Percentiles rank a stretch among this genome's conserved stretches.
phyloP scores from a whole-genome alignment of 2,888 invertebrate species.

The Monoplex corrugatus region DNA sequence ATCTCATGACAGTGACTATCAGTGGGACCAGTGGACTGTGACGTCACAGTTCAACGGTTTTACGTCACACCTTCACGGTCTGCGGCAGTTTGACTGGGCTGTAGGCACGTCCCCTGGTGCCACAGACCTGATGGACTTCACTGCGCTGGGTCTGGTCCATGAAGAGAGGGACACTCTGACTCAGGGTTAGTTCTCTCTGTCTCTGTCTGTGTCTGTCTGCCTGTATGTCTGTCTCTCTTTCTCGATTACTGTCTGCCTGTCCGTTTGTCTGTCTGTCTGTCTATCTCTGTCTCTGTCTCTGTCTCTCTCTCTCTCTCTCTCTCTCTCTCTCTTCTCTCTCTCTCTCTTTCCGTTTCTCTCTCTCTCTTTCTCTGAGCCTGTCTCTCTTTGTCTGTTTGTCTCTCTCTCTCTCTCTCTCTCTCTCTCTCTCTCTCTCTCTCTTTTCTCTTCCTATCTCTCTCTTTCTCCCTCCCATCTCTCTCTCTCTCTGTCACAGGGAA shows the following conservation, averaged over 20 bases:
- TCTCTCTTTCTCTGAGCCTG: too few relatives aligned
- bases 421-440: not conserved
- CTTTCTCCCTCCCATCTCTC: not conserved
- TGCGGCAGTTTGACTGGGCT: slow-evolving; percentile 67
- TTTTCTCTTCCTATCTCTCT: not conserved
- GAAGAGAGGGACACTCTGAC: too few relatives aligned
- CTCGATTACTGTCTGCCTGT: too few relatives aligned
- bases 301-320: not conserved
- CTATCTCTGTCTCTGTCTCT: not conserved
- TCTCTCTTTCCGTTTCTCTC: too few relatives aligned
- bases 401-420: not conserved
- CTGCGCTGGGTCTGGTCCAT: slow-evolving; percentile 59
- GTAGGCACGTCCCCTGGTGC: slow-evolving; percentile 65
- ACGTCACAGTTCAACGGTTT: slow-evolving; percentile 66
- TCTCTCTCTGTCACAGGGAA: too few relatives aligned
- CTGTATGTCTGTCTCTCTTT: too few relatives aligned
- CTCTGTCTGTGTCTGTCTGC: too few relatives aligned
- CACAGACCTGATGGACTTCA: slow-evolving; percentile 66
- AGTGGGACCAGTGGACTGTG: slow-evolving; percentile 60
- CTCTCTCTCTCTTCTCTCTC: not conserved
- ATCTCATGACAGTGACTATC: slow-evolving; percentile 62
- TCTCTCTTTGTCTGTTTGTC: slow-evolving; percentile 10
- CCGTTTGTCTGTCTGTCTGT: too few relatives aligned
- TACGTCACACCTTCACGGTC: slow-evolving; percentile 64
- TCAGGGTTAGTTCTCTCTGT: too few relatives aligned